Evolutionary conservation across 2,113 vertebrate species (phyloP).

Genomic region (Austrofundulus limnaeus): DNA sequence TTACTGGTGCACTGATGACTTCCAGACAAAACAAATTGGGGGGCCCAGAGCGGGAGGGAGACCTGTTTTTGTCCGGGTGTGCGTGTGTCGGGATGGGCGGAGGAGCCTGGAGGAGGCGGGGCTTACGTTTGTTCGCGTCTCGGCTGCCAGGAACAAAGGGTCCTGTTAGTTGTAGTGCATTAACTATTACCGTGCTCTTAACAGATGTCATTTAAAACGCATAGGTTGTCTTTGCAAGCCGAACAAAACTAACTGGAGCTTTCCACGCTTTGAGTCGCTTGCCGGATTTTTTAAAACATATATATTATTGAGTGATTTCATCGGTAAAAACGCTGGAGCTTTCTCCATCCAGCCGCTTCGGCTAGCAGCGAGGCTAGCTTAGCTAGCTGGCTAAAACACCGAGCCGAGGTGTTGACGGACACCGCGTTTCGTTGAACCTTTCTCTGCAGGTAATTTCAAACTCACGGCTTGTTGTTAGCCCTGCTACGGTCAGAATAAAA

Average conservation of each 20-base stretch:
- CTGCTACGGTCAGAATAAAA: neutral
- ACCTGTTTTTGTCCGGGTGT: constrained; percentile 38
- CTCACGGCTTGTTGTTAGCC: neutral
- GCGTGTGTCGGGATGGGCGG: constrained; percentile 53
- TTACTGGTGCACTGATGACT: neutral
- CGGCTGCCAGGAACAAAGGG: constrained; percentile 77
- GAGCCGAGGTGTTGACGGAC: constrained; percentile 57
- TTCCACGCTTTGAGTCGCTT: neutral
- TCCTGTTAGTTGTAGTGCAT: constrained; percentile 55
- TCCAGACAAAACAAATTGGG: constrained; percentile 28
- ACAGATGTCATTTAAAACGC: constrained; percentile 36
- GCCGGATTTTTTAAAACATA: constrained; percentile 1
- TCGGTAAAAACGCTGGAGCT: constrained; percentile 37
- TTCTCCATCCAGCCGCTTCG: constrained; percentile 49
- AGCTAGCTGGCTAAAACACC: constrained; percentile 19
- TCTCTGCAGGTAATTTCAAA: constrained; percentile 72
- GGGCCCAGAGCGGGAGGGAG: constrained; percentile 9
- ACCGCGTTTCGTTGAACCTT: constrained; percentile 61
- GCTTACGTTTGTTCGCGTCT: constrained; percentile 66
- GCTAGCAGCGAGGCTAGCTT: constrained; percentile 70
- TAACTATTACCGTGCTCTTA: constrained; percentile 21
- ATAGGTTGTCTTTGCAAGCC: neutral
- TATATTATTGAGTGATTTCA: constrained; percentile 6
- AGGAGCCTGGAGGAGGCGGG: constrained; percentile 64
- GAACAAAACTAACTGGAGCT: neutral